Evolutionary conservation across 2,888 invertebrate genomes (phyloP), one percentile per base, ranked within the genome.

Genomic region (Blera fallax): DNA sequence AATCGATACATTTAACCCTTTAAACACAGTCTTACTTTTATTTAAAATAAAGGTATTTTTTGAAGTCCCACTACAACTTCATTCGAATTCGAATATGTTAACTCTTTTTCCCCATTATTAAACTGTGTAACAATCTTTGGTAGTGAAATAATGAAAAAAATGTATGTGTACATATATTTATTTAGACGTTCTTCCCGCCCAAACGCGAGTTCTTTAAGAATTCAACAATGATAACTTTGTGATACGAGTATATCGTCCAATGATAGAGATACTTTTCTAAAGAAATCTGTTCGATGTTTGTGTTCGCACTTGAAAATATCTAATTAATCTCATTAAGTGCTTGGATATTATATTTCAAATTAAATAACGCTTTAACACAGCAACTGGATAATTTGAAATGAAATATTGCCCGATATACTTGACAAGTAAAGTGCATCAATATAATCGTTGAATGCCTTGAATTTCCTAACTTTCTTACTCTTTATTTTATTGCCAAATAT

Each of bases 301-400:
- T n/a, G 5, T 32, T 29, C 11, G 7, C 27, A 60, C 72, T 72
- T 50, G 27, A 48, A 27, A 72, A 72, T 58, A 14, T 72, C 24
- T 37, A 72, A 72, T 72, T 60, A 60, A 50, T 34, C 37, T 34
- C 16, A 37, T 60, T 60, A 48, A 72, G 18, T 27, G 34, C 58
- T 72, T 45, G 24, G 27, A 48, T 24, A 18, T 37, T 24, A 45
- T 16, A 50, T 58, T 60, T 58, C 72, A 34, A 72, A 16, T 24
- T 7, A 60, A 72, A 24, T 16, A 29, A 60, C 34, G 34, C 34
- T 72, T 58, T 34, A 48, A 6, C 48, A 21, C 37, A 27, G 29
- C 60, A 11, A 18, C 27, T 24, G 34, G 14, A 40, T 48, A 60
- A 72, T 72, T 72, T 72, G 72, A 72, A 72, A 60, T 27, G 32